These are phyloP conservation scores for Epinotia bilunana DNA, from an alignment of 2,888 invertebrate species.

Conservation along the genomic window DNA sequence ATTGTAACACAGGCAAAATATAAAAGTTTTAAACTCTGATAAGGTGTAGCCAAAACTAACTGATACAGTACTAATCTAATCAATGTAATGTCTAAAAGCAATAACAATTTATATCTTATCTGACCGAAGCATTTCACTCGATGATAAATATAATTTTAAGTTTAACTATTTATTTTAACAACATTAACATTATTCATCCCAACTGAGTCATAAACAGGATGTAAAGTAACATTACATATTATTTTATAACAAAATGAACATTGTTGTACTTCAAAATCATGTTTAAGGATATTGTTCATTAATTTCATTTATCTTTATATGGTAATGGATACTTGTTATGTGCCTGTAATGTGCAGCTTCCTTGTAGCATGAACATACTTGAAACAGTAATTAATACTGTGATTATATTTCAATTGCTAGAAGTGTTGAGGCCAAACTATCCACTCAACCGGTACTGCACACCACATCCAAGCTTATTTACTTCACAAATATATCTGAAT, in stretches of 20 bases:
- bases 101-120: conserved; percentile 46
- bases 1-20: not conserved
- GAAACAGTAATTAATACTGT: conserved; percentile 18
- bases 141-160: not conserved
- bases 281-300: conserved; percentile 30
- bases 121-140: conserved; percentile 20
- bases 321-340: conserved; percentile 2
- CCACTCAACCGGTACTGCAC: conserved; percentile 20
- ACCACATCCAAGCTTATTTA: not conserved
- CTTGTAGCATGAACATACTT: conserved; percentile 22
- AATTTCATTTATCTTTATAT: not conserved
- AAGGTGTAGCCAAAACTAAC: conserved; percentile 23
- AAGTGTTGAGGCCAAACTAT: conserved; percentile 5
- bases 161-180: conserved; percentile 14
- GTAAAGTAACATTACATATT: not conserved
- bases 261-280: conserved; percentile 14
- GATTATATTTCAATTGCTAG: conserved; percentile 12
- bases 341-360: conserved; percentile 16
- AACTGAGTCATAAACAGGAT: conserved; percentile 26
- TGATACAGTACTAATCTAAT: conserved; percentile 39
- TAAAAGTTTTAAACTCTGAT: conserved; percentile 1
- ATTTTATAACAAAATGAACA: not conserved
- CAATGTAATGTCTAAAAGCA: conserved; percentile 43
- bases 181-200: conserved; percentile 11
- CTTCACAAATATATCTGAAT: not conserved